phyloP scores from a whole-genome alignment of 2,113 vertebrate genomes.

The Grantiella picta region DNA sequence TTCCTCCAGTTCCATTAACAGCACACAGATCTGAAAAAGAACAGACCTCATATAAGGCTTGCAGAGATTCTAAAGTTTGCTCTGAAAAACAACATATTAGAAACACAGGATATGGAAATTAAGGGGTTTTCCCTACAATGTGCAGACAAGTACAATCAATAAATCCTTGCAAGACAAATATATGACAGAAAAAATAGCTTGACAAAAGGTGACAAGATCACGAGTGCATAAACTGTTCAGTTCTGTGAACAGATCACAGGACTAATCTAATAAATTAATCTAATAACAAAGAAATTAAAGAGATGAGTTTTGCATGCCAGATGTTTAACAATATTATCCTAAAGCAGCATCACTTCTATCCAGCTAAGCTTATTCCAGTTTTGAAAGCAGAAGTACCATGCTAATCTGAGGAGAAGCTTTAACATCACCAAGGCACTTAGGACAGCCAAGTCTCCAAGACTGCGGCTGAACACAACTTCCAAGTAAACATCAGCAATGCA shows the following conservation, averaged over 20 bases:
- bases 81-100: neutral
- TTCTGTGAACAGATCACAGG: neutral
- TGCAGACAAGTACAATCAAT: neutral
- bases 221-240: neutral
- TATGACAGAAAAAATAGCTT: neutral
- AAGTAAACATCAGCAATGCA: neutral
- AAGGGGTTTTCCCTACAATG: neutral
- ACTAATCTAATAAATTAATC: neutral
- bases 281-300: neutral
- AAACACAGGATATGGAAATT: neutral
- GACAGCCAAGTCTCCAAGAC: neutral
- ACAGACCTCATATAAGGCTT: neutral
- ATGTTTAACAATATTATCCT: neutral
- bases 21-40: constrained; percentile 83
- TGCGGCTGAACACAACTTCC: neutral
- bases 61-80: neutral
- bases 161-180: neutral
- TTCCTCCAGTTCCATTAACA: constrained; percentile 94
- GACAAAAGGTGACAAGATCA: neutral
- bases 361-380: neutral
- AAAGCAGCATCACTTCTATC: neutral
- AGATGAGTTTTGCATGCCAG: neutral
- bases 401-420: neutral
- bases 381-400: neutral
- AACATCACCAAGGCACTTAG: neutral